Evolutionary conservation across 2,113 vertebrate species (phyloP).

Genomic region (Leucopsar rothschildi): DNA sequence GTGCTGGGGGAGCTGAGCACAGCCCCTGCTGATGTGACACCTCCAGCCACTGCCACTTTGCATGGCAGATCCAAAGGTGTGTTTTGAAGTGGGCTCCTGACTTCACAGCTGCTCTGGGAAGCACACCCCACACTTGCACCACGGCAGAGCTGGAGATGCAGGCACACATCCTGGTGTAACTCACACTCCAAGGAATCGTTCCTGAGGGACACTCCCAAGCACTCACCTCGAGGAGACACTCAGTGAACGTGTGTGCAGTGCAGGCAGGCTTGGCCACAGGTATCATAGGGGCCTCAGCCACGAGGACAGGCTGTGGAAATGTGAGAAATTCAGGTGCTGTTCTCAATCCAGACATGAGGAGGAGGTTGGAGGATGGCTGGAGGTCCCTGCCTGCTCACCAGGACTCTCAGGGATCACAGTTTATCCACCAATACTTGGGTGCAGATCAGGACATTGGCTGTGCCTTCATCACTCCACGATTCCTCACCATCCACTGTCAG

Average conservation of each 20-base stretch:
- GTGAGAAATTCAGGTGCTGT: background rate
- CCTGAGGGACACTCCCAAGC: background rate
- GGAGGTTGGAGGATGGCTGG: background rate
- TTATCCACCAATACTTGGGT: background rate
- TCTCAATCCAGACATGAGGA: background rate
- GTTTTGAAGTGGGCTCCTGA: background rate
- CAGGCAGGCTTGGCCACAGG: background rate
- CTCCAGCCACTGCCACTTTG: background rate
- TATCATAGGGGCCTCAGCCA: background rate
- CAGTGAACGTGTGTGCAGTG: fast-evolving
- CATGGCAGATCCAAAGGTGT: background rate
- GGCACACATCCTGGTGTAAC: background rate
- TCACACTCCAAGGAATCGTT: background rate
- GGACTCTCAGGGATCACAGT: background rate
- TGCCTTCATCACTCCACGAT: background rate
- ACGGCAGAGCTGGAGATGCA: background rate
- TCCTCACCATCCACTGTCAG: background rate
- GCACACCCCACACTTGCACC: background rate
- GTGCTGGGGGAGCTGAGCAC: background rate
- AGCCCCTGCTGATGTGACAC: background rate
- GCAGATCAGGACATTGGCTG: background rate
- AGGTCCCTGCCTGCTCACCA: background rate
- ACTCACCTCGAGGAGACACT: background rate
- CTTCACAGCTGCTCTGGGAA: background rate
- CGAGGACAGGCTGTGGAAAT: background rate